These are phyloP conservation scores for Heterodera filipjevi DNA, from an alignment of 2,888 invertebrate genomes.

Conservation along the genomic window DNA sequence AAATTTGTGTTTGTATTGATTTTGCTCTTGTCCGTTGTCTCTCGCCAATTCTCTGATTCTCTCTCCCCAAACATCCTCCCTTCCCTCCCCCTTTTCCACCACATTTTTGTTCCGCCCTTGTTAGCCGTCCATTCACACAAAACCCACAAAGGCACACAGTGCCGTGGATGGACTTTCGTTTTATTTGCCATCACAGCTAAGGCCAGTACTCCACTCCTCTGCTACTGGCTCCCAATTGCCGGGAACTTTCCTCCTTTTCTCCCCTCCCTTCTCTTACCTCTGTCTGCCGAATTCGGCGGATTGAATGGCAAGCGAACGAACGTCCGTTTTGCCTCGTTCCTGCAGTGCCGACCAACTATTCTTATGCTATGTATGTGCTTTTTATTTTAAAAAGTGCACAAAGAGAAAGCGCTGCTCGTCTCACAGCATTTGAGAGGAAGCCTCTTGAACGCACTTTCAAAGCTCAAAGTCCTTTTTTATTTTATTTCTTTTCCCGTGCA, in stretches of 20 bases:
- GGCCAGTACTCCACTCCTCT: neutral
- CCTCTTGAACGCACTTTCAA: conserved; percentile 2
- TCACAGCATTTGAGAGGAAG: neutral
- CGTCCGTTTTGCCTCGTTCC: neutral
- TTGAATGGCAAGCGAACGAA: neutral
- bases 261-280: neutral
- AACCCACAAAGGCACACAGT: neutral
- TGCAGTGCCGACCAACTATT: neutral
- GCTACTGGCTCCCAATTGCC: neutral
- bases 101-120: neutral
- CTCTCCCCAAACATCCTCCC: neutral
- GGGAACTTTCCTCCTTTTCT: neutral
- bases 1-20: conserved; percentile 1
- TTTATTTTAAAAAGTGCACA: neutral
- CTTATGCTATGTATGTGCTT: neutral
- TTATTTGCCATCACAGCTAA: neutral
- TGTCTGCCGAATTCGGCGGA: neutral
- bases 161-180: neutral
- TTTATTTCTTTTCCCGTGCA: neutral
- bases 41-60: neutral
- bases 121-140: neutral
- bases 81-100: neutral
- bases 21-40: neutral
- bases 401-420: neutral
- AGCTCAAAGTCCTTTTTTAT: neutral